Evolutionary conservation across 2,888 invertebrate genomes (phyloP).

Genomic region (Chorisops tibialis): DNA sequence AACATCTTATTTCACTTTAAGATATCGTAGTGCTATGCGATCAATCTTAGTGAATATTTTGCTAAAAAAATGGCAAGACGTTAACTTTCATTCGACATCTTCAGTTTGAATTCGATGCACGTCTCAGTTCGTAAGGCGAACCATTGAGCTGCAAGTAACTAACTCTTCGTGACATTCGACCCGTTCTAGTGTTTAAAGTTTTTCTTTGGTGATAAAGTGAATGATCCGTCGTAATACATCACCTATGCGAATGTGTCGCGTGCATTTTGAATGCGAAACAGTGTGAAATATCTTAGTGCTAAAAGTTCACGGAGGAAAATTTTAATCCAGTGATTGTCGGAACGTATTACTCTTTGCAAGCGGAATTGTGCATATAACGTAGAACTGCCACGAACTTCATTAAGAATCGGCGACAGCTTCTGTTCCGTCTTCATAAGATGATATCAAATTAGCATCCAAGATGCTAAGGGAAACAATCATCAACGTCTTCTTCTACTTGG

Average conservation of each 20-base stretch:
- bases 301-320: not conserved
- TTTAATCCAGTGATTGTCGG: slow-evolving; percentile 18
- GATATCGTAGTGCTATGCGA: not conserved
- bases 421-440: slow-evolving; percentile 2
- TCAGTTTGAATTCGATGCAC: slow-evolving; percentile 24
- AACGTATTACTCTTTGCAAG: not conserved
- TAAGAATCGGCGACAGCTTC: slow-evolving; percentile 7
- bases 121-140: not conserved
- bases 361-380: slow-evolving; percentile 2
- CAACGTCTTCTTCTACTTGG: slow-evolving; percentile 47
- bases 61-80: not conserved
- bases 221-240: not conserved
- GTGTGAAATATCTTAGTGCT: not conserved
- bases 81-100: slow-evolving; percentile 14
- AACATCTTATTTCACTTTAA: too few relatives aligned
- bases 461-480: slow-evolving; percentile 42
- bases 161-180: slow-evolving; percentile 27
- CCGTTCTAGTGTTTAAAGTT: not conserved
- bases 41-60: slow-evolving; percentile 2
- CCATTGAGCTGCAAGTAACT: not conserved
- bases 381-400: slow-evolving; percentile 15
- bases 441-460: slow-evolving; percentile 22
- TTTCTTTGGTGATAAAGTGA: not conserved
- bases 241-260: not conserved
- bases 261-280: not conserved